Conservation (phyloP, 2,888 invertebrate species). For the Pristionchus mayeri region DNA sequence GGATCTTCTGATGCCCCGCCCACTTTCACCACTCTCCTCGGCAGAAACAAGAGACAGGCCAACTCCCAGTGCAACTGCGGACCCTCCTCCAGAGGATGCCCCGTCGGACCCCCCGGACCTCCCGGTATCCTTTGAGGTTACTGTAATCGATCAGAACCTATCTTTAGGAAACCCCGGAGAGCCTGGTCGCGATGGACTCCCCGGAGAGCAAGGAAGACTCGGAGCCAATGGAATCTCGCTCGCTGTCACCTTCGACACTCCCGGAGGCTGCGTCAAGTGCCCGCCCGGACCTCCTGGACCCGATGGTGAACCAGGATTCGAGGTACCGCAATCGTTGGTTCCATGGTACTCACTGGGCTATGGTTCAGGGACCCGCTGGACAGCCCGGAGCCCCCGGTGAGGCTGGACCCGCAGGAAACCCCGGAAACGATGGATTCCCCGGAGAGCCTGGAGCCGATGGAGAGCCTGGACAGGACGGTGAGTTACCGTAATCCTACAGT, state of each 20-base stretch:
- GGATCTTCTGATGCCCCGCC: constrained; percentile 49
- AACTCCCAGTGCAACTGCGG: constrained; percentile 50
- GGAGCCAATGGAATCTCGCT: no score
- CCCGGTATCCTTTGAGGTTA: not conserved
- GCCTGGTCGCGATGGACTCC: not conserved
- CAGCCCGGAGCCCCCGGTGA: no score
- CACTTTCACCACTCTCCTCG: constrained; percentile 49
- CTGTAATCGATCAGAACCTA: no score
- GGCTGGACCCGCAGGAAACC: not conserved
- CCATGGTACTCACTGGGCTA: no score
- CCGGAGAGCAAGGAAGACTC: no score
- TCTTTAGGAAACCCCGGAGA: no score
- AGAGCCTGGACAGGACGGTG: not conserved
- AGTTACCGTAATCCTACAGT: not conserved
- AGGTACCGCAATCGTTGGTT: no score
- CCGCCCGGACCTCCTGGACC: no score
- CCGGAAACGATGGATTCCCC: not conserved
- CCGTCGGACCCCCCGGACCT: constrained; percentile 48
- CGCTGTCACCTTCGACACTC: no score
- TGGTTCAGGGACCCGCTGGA: no score
- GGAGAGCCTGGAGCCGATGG: not conserved
- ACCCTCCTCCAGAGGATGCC: constrained; percentile 48
- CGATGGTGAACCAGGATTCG: no score
- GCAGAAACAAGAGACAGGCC: constrained; percentile 47
- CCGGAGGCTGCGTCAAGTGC: no score